Conservation (phyloP, 1,140 invertebrate genomes). For the Drosophila ficusphila region DNA sequence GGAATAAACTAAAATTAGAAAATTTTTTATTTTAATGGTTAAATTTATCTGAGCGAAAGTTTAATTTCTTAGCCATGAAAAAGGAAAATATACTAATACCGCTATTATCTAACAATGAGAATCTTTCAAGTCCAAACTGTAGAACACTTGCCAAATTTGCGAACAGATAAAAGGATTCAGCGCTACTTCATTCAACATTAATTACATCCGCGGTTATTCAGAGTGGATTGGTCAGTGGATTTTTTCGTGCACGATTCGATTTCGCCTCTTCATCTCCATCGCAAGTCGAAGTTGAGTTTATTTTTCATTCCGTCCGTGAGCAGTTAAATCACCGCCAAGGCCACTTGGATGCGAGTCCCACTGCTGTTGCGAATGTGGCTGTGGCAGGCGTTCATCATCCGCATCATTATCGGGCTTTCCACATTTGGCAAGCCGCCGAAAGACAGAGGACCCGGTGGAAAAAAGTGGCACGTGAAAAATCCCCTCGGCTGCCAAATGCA, state of each 20-base stretch:
- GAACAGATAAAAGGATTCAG: slow-evolving; percentile 51
- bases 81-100: no score
- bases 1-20: no score
- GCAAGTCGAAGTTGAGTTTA: slow-evolving; percentile 43
- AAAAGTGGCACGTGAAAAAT: slow-evolving; percentile 43
- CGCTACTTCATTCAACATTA: slow-evolving; percentile 72
- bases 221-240: slow-evolving; percentile 56
- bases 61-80: no score
- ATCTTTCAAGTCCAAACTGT: slow-evolving; percentile 2
- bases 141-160: neutral
- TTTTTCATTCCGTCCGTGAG: slow-evolving; percentile 33
- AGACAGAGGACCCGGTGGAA: slow-evolving; percentile 13
- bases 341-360: slow-evolving; percentile 34
- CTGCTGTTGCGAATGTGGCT: slow-evolving; percentile 26
- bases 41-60: no score
- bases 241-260: slow-evolving; percentile 28
- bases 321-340: slow-evolving; percentile 73
- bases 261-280: neutral
- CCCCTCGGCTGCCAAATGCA: slow-evolving; percentile 68
- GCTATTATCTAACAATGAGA: neutral
- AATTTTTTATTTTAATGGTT: no score
- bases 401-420: slow-evolving; percentile 49
- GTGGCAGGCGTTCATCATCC: slow-evolving; percentile 43
- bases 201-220: slow-evolving; percentile 64
- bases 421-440: slow-evolving; percentile 39